These are phyloP conservation scores for Parotocinclus haroldoi DNA, from an alignment of 2,797 vertebrate species.

Conservation along the genomic window DNA sequence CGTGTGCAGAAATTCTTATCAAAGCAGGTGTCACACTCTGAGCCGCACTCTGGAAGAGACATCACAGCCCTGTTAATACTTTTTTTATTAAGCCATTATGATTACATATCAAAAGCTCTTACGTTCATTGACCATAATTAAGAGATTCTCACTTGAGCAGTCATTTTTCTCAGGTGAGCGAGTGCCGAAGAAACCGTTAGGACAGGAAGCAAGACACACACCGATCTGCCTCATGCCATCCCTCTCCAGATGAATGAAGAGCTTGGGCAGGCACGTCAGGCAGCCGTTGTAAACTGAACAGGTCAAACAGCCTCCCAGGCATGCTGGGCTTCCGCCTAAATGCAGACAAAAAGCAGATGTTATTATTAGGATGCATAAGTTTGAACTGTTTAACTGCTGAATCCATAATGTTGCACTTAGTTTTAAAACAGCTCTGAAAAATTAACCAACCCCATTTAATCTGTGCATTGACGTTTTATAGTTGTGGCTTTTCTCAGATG, in stretches of 20 bases:
- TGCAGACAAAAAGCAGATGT: neutral
- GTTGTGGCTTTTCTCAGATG: neutral
- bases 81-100: constrained; percentile 1
- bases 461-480: neutral
- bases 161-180: constrained; percentile 95
- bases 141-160: constrained; percentile 86
- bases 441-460: no score
- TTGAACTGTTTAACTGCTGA: no score
- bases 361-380: neutral
- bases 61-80: constrained; percentile 53
- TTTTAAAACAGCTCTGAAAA: no score
- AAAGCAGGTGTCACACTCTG: constrained; percentile 98
- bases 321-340: constrained; percentile 87
- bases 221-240: constrained; percentile 97
- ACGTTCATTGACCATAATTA: neutral
- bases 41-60: constrained; percentile 90
- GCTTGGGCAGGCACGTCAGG: constrained; percentile 93
- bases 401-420: no score
- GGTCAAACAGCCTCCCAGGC: constrained; percentile 93
- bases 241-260: constrained; percentile 97
- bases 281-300: constrained; percentile 98
- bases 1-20: constrained; percentile 98
- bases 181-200: constrained; percentile 91
- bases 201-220: constrained; percentile 94
- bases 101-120: neutral